A percentile compares a stretch with the other conserved stretches of the same genome.
phyloP scores from a whole-genome alignment of 2,113 vertebrate species.

The Upupa epops region DNA sequence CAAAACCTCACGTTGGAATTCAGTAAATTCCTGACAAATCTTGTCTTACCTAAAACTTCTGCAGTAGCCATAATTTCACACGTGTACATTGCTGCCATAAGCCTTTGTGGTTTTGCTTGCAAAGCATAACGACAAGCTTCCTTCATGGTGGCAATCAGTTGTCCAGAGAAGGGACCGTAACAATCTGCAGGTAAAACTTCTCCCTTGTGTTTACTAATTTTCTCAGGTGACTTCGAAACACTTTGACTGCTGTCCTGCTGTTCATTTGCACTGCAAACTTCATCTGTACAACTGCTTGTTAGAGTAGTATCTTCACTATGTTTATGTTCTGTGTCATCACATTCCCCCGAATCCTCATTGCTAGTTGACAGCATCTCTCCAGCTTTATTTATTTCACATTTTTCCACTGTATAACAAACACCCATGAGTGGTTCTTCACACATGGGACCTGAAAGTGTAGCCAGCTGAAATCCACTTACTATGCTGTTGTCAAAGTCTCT shows the following conservation, averaged over 20 bases:
- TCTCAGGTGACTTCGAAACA: constrained; percentile 9
- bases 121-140: constrained; percentile 91
- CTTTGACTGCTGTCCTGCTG: neutral
- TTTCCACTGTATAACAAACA: constrained; percentile 91
- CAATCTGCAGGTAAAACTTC: constrained; percentile 76
- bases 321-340: neutral
- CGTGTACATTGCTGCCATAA: constrained; percentile 97
- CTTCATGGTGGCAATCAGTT: constrained; percentile 94
- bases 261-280: neutral
- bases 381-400: constrained; percentile 82
- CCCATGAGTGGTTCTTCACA: constrained; percentile 98
- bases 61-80: constrained; percentile 96
- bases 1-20: neutral
- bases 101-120: constrained; percentile 90
- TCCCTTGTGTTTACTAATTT: constrained; percentile 23
- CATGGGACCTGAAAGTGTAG: constrained; percentile 91
- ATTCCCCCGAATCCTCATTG: constrained; percentile 40
- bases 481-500: constrained; percentile 92
- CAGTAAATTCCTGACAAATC: neutral
- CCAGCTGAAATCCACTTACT: constrained; percentile 93
- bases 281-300: neutral
- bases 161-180: constrained; percentile 92
- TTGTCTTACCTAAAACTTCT: constrained; percentile 91
- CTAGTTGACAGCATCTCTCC: constrained; percentile 21
- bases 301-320: neutral